phyloP scores from a whole-genome alignment of 2,797 vertebrate species.

The Merluccius polli region DNA sequence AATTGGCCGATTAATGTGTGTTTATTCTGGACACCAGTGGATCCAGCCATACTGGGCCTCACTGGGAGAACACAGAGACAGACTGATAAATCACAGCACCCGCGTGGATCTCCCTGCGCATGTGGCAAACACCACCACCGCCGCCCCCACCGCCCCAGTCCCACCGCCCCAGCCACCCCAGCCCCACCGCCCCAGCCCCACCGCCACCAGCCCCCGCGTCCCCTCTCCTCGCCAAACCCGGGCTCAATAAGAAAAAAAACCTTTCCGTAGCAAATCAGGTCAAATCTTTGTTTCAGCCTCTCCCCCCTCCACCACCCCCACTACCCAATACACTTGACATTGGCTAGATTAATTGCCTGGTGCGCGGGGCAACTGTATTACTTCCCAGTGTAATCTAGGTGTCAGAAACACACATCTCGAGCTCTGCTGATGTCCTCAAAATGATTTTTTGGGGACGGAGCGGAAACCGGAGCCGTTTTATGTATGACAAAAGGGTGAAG shows the following conservation, averaged over 20 bases:
- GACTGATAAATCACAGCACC: slow-evolving; percentile 75
- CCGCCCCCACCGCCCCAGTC: neutral
- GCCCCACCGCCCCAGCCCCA: slow-evolving; percentile 37
- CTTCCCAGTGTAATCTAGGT: slow-evolving; percentile 70
- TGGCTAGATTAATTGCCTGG: slow-evolving; percentile 77
- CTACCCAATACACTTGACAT: slow-evolving; percentile 71
- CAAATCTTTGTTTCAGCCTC: slow-evolving; percentile 72
- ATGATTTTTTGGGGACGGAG: neutral
- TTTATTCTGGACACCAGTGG: slow-evolving; percentile 72
- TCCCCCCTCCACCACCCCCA: slow-evolving; percentile 16
- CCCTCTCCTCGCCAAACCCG: slow-evolving; percentile 46
- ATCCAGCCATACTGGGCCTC: slow-evolving; percentile 54
- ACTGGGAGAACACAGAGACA: slow-evolving; percentile 60
- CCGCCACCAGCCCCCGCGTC: slow-evolving; percentile 27
- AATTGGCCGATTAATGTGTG: slow-evolving; percentile 75
- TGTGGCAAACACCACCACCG: slow-evolving; percentile 45
- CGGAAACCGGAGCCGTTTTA: neutral
- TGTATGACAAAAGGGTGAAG: neutral
- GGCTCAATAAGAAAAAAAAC: slow-evolving; percentile 60
- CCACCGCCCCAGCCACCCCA: neutral
- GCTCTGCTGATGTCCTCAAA: slow-evolving; percentile 31
- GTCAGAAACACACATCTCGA: slow-evolving; percentile 54
- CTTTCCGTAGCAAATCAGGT: slow-evolving; percentile 72
- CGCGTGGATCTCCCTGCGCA: slow-evolving; percentile 69
- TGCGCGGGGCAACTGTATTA: slow-evolving; percentile 63